Base-by-base conservation (phyloP, 2,888 invertebrate species). In the Ormyrus nitidulus region DNA sequence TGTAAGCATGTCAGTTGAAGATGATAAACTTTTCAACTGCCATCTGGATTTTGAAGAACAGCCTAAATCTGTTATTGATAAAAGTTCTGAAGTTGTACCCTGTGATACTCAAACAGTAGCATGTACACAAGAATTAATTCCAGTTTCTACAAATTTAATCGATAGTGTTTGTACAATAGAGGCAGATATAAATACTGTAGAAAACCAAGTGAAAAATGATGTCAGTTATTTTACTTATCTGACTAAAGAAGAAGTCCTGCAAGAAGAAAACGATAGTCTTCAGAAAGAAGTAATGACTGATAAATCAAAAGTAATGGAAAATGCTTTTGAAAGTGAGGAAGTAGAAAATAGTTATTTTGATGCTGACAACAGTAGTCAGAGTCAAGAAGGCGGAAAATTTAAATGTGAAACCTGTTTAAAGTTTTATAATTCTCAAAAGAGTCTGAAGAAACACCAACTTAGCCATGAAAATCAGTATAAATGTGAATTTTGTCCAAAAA, bases 391-490 rank as follows among this genome's bases (percentile, higher is more conserved):
- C 11, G 85, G 81, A 9, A 88, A 88, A 76, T 90, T 87, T 62
- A 87, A 88, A 51, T 90, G 90, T 58, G 86, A 88, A 62, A 68
- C 86, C 5, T 90, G 90, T 69, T 86, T 84, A 0, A 90, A 89
- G 68, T 84, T 82, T 13, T 90, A 88, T 53, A 85, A 84, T 5
- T 89, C 89, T 0, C 86, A 88, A n/a, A 89, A 90, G 66, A 88
- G 89, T 8, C 79, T 90, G 19, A 90, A 87, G 73, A 90, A 89
- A 74, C 90, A 90, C 82, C 85, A 86, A 9, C 83, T 87, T 51
- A 86, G 87, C 5, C 90, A 90, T n/a, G 88, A 88, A 10, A 90
- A 89, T n/a, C 88, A 87, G 44, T 84, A 88, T 76, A 87, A 86
- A 61, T 90, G 90, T 61, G 82, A 88, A 0, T 66, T 88, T 13